Conservation (phyloP, 2,797 vertebrate genomes). For the Xiphorhynchus erythropygius region DNA sequence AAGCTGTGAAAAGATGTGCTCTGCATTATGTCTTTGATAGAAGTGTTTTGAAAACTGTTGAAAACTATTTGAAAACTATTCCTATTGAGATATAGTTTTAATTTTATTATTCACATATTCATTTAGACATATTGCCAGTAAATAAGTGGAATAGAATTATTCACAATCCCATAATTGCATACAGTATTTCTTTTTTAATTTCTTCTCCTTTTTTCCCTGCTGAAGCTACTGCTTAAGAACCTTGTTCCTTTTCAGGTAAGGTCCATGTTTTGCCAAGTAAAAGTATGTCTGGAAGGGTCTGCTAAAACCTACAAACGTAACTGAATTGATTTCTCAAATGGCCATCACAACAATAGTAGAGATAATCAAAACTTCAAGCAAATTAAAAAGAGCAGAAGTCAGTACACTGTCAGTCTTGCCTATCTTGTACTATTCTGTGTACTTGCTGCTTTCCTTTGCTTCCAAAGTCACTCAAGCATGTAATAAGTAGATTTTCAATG, state of each 20-base stretch:
- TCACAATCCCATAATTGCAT: not conserved
- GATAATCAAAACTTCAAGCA: not conserved
- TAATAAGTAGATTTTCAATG: conserved; percentile 9
- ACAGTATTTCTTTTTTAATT: not conserved
- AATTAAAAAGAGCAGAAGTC: not conserved
- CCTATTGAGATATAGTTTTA: not conserved
- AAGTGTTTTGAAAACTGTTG: not conserved
- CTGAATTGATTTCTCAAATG: not conserved
- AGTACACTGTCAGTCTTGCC: not conserved
- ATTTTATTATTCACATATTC: not conserved
- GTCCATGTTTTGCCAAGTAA: not conserved
- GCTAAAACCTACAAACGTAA: not conserved
- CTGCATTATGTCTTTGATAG: not conserved
- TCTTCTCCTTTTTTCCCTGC: rapidly evolving
- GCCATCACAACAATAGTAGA: not conserved
- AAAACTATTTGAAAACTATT: not conserved
- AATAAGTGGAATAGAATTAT: not conserved
- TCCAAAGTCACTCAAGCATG: not conserved
- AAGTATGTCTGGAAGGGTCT: not conserved
- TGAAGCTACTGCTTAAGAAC: not conserved
- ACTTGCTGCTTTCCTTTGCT: not conserved
- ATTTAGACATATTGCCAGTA: not conserved
- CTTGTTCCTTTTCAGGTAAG: not conserved
- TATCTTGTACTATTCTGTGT: not conserved
- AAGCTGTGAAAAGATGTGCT: not conserved